phyloP scores from a whole-genome alignment of 2,797 vertebrate genomes.

The Etheostoma nigrum region DNA sequence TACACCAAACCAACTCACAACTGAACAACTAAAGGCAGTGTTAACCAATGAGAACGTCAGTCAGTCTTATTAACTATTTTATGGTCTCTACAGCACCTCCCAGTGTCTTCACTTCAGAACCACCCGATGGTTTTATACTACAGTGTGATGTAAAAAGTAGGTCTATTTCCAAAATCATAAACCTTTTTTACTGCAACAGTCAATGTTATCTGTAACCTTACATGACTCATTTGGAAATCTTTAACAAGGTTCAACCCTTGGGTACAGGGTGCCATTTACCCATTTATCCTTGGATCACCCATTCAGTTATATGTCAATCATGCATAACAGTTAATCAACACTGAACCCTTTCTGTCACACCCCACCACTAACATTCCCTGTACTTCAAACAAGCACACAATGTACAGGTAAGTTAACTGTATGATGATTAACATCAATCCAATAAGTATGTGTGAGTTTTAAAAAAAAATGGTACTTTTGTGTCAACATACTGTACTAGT shows the following conservation, averaged over 20 bases:
- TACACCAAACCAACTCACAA: not conserved
- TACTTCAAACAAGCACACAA: constrained; percentile 12
- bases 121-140: no score
- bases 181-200: not conserved
- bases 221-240: not conserved
- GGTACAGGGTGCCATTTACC: constrained; percentile 1
- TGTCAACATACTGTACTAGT: not conserved
- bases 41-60: not conserved
- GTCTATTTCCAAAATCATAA: no score
- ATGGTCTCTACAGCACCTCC: not conserved
- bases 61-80: not conserved
- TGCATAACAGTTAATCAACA: constrained; percentile 8
- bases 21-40: not conserved
- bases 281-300: not conserved
- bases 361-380: not conserved
- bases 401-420: not conserved
- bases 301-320: constrained; percentile 54
- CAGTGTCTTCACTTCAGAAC: not conserved
- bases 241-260: constrained; percentile 18
- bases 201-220: not conserved
- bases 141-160: no score
- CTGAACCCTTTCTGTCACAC: not conserved
- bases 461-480: not conserved
- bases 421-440: constrained; percentile 24
- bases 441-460: not conserved